Evolutionary conservation across 2,113 vertebrate species (phyloP).

Genomic region (Opisthocomus hoazin): DNA sequence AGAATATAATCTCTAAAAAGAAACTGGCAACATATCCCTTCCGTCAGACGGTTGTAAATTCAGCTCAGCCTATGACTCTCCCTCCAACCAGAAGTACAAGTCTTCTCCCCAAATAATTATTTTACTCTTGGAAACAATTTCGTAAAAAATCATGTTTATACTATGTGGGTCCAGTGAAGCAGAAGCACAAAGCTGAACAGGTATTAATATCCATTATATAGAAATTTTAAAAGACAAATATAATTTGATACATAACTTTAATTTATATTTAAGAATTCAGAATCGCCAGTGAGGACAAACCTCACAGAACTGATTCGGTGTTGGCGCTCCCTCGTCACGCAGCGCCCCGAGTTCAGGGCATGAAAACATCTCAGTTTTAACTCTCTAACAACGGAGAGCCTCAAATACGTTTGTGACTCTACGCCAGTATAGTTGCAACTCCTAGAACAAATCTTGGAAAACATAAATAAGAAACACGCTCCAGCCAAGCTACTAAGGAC

Average conservation of each 20-base stretch:
- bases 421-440: neutral
- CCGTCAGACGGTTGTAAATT: neutral
- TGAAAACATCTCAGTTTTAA: neutral
- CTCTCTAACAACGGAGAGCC: neutral
- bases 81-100: neutral
- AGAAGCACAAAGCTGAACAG: neutral
- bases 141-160: neutral
- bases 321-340: neutral
- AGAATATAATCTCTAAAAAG: neutral
- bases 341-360: neutral
- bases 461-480: neutral
- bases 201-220: neutral
- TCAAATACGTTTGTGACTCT: neutral
- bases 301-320: neutral
- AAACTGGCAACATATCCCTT: neutral
- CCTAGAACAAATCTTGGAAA: neutral
- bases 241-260: neutral
- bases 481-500: neutral
- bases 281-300: neutral
- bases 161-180: neutral
- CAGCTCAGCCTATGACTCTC: neutral
- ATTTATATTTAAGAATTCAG: neutral
- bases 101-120: neutral
- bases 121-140: neutral
- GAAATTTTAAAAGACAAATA: neutral